These are phyloP conservation scores for Brienomyrus longianalis DNA, from an alignment of 2,113 vertebrate species.

Conservation along the genomic window DNA sequence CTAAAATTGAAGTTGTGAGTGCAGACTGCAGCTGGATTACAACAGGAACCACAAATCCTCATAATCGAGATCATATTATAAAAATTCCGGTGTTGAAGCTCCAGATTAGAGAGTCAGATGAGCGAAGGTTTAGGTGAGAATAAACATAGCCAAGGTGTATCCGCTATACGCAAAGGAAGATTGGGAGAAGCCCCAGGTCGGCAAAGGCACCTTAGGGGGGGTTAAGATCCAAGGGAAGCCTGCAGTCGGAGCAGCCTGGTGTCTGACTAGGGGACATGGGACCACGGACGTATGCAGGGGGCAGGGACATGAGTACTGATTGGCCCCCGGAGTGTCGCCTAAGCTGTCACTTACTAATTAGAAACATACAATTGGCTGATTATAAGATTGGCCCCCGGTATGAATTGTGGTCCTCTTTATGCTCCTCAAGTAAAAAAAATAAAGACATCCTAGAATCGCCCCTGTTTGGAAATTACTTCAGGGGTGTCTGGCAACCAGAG, in stretches of 20 bases:
- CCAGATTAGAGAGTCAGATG: neutral
- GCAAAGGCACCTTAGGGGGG: neutral
- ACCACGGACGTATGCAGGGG: neutral
- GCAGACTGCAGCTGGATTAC: neutral
- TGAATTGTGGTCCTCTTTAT: neutral
- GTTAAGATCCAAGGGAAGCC: neutral
- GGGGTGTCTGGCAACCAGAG: neutral
- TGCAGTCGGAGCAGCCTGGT: neutral
- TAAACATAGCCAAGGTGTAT: neutral
- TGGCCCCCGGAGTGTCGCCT: neutral
- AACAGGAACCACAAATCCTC: neutral
- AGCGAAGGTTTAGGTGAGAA: neutral
- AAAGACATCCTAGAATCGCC: neutral
- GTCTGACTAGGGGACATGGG: neutral
- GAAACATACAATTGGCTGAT: neutral
- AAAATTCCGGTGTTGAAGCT: neutral
- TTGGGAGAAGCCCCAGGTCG: neutral
- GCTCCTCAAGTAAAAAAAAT: neutral
- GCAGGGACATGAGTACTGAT: neutral
- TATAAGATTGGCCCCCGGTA: neutral
- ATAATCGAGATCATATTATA: neutral
- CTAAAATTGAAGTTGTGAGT: neutral
- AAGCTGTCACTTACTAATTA: neutral
- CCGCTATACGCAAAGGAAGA: neutral
- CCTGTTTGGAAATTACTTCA: neutral